Evolutionary conservation across 2,797 vertebrate species (phyloP), one percentile per base, ranked within the genome.

Genomic region (Sandelia bainsii): DNA sequence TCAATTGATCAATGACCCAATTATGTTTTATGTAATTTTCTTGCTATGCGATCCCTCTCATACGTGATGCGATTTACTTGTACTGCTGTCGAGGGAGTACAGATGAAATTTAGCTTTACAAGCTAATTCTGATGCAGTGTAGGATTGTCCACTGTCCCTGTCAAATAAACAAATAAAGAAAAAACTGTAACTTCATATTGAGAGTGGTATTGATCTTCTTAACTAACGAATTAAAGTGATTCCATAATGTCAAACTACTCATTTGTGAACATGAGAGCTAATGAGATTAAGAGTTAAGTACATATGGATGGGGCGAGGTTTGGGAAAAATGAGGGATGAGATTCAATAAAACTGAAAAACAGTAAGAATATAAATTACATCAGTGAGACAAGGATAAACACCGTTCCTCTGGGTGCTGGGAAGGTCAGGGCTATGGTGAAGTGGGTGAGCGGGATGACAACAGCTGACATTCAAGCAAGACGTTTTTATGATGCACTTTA

Each of bases 401-500:
- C 22, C 27, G 37, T 60, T 74, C 12, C 10, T 74, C 11, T 40
- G 8, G 53, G 23, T 68, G 69, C 65, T 10, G 17, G 1, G 29
- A 59, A 58, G 80, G 65, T 75, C 71, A 74, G 46, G 19, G 46
- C 25, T 67, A 39, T 37, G 53, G 19, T 17, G 34, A 56, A 42
- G 63, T 45, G 40, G 40, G 11, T 50, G 6, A 17, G 51, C 5
- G 12, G 22, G 39, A 23, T 48, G 29, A 72, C 49, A 34, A 45
- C 34, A 58, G 53, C 51, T 73, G 66, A 42, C 72, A 74, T 75
- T 80, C 62, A 61, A 75, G 13, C 9, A 64, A 54, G 85, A 57
- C 51, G 56, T 83, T 87, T 85, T 77, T 69, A 85, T 79, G 85
- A 83, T 79, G 61, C 69, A 62, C 69, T 82, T 79, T 61, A 75